Base-by-base conservation (phyloP, 2,888 invertebrate species). In the Drosophila infuscata region DNA sequence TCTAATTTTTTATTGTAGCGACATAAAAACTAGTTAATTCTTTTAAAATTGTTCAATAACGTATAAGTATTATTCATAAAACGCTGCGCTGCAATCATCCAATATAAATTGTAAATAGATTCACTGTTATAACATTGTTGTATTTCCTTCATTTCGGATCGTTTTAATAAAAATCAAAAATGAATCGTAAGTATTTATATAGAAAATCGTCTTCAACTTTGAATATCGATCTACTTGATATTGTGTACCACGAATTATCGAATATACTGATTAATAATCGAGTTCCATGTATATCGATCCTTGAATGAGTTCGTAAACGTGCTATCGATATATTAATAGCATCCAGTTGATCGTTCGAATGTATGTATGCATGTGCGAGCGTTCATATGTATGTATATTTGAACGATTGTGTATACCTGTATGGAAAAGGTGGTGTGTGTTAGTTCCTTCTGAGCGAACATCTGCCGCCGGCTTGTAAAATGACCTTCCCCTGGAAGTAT, bases 391-490 rank as follows among this genome's bases (percentile, higher is more conserved):
- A 64, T 75, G 49, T 62, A 71, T 65, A 25, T 65, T 32, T 46
- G 51, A 52, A 67, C 46, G 61, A 41, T 59, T 76, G 71, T 80
- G 66, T 80, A 71, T 78, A 78, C 81, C 77, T 76, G 80, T 25
- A 49, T 71, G 12, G 30, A 71, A 79, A 77, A 71, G 76, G 80
- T 78, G 77, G 77, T 78, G 77, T 71, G 77, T 71, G 77, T 80
- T 69, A 52, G 66, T 61, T 71, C 62, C 67, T 67, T 57, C 33
- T 60, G 67, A 78, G 76, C 77, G 67, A 78, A 78, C 77, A 78
- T 78, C 77, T 78, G 77, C 77, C 81, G 77, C 77, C 77, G 77
- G 77, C 72, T 80, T 80, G 66, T 71, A 67, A 76, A 80, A 78
- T 78, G 81, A 71, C 60, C 71, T 63, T 67, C 63, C 80, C 66